Percentiles rank a stretch among this genome's conserved stretches.
Conservation (phyloP, 2,888 invertebrate species). For the Julus scandinavius region DNA sequence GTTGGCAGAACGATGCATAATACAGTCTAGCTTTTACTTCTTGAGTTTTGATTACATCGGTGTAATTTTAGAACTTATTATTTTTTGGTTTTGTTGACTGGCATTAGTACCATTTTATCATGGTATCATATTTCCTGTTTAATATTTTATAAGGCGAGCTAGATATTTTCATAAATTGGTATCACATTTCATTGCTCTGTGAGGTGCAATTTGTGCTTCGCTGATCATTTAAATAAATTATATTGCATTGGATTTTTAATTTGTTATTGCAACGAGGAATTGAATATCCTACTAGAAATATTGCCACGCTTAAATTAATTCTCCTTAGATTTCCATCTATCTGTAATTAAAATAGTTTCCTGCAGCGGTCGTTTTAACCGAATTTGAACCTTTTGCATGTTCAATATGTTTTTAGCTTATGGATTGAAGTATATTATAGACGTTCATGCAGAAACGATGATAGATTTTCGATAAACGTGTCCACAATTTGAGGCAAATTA, state of each 20-base stretch:
- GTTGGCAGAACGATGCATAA: no score
- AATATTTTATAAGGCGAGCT: neutral
- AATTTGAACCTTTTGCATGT: neutral
- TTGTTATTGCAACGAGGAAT: neutral
- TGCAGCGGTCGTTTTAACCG: slow-evolving; percentile 3
- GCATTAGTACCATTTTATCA: neutral
- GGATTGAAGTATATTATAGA: neutral
- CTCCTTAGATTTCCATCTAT: neutral
- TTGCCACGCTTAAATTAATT: neutral
- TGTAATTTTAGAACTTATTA: no score
- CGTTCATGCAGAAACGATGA: neutral
- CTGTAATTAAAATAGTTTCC: slow-evolving; percentile 27
- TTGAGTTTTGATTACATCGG: no score
- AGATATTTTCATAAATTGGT: slow-evolving; percentile 25
- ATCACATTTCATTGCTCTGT: slow-evolving; percentile 22
- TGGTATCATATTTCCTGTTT: neutral
- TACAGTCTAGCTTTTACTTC: no score
- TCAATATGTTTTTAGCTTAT: neutral
- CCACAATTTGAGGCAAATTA: neutral
- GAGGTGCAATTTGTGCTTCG: slow-evolving; percentile 27
- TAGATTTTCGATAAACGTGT: slow-evolving; percentile 11
- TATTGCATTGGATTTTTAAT: neutral
- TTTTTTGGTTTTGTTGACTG: neutral
- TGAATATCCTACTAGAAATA: neutral
- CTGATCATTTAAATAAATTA: slow-evolving; percentile 33